A percentile compares a stretch with the other conserved stretches of the same genome.
These are phyloP conservation scores for Podarcis muralis DNA, from an alignment of 2,113 vertebrate species.

Conservation along the genomic window DNA sequence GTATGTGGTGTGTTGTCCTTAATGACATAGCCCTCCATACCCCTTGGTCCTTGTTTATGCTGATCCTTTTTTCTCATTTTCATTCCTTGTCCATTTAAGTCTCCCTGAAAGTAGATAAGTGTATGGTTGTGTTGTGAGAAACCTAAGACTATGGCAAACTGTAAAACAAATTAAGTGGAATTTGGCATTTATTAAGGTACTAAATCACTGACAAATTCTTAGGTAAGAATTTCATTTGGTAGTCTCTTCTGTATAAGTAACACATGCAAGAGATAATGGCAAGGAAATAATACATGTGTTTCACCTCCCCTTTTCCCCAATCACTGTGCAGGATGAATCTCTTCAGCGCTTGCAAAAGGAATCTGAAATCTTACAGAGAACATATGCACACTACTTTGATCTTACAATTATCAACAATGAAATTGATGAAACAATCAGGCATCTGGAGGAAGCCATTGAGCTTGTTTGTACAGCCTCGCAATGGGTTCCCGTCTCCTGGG, in stretches of 20 bases:
- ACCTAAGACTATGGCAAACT: constrained; percentile 12
- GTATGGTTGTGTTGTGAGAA: constrained; percentile 37
- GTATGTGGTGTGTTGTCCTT: neutral
- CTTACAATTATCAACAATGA: constrained; percentile 99
- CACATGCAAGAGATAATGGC: neutral
- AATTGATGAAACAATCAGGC: constrained; percentile 97
- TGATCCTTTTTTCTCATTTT: constrained; percentile 36
- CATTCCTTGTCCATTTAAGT: constrained; percentile 33
- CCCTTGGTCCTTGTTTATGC: constrained; percentile 30
- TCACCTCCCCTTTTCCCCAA: constrained; percentile 35
- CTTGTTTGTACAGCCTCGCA: constrained; percentile 94
- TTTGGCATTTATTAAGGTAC: neutral
- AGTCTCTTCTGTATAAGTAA: constrained; percentile 18
- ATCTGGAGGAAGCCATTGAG: constrained; percentile 97
- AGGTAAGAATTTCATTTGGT: neutral
- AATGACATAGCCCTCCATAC: neutral
- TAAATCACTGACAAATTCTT: neutral
- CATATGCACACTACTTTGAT: constrained; percentile 98
- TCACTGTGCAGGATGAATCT: constrained; percentile 87
- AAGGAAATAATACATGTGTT: constrained; percentile 29
- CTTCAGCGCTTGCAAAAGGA: constrained; percentile 98
- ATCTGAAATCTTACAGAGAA: constrained; percentile 97
- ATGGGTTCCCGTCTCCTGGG: constrained; percentile 99
- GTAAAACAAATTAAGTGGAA: neutral
- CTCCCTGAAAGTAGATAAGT: constrained; percentile 13